Base-by-base conservation (phyloP, 2,113 vertebrate species). In the Nerophis ophidion region DNA sequence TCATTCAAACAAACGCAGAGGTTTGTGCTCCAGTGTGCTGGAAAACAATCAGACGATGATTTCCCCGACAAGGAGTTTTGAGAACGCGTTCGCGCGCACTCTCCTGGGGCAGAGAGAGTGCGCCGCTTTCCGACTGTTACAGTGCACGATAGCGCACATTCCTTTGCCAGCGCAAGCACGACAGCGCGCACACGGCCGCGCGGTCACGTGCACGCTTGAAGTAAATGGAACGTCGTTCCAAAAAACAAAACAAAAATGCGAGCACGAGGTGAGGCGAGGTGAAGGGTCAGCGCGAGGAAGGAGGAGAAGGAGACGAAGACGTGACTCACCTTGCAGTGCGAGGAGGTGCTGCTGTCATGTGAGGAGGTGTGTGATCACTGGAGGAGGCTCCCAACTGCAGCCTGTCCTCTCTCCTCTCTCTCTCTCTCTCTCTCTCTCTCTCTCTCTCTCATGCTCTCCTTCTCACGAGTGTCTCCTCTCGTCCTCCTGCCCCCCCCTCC, bases 1-100 rank as follows among this genome's bases (percentile, higher is more conserved):
- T 49, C 16, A 1, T 26, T 26, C 26, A 26, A 26, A 26, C 26
- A 26, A 2, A 26, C 4, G 26, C 26, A 26, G 26, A 26, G 63
- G 52, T 61, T 57, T 65, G 58, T 75, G 58, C 74, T 81, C 78
- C 80, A 79, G 70, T 78, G 72, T 79, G 65, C 59, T 81, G 72
- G 76, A 82, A 56, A 72, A 46, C 14, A n/a, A 66, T 76, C 70
- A 72, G 65, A 72, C 77, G 52, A 75, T 68, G 76, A 69, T 60
- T 68, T 81, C 74, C 82, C 78, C 70, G 56, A 68, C 48, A 73
- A 68, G 19, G 35, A 66, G 76, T 44, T 26, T 26, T 26, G 3
- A 26, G 12, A 63, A 11, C 46, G 13, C 57, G 12, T 48, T 12
- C 57, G 40, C 52, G 35, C 67, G 34, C 45, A 16, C 19, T 26